phyloP scores from a whole-genome alignment of 2,888 invertebrate genomes.

The Halocaridina rubra region DNA sequence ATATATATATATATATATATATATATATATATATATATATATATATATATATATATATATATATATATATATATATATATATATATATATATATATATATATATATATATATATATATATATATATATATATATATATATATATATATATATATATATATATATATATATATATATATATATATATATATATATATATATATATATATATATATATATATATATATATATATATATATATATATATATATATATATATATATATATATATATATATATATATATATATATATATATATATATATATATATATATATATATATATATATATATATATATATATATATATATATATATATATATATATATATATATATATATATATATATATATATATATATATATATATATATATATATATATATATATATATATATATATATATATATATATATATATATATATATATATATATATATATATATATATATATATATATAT shows the following conservation, averaged over 20 bases:
- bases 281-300: neutral
- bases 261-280: neutral
- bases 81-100: neutral
- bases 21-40: neutral
- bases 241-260: neutral
- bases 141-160: neutral
- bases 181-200: neutral
- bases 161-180: neutral
- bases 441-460: neutral
- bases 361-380: neutral
- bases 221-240: neutral
- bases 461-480: neutral
- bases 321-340: neutral
- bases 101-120: neutral
- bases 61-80: neutral
- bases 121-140: no score
- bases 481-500: neutral
- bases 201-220: neutral
- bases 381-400: neutral
- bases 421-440: neutral
- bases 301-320: neutral
- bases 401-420: no score
- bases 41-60: neutral
- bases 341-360: neutral
- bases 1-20: neutral